phyloP scores from a whole-genome alignment of 2,797 vertebrate genomes.

The Ctenopoma multispine region DNA sequence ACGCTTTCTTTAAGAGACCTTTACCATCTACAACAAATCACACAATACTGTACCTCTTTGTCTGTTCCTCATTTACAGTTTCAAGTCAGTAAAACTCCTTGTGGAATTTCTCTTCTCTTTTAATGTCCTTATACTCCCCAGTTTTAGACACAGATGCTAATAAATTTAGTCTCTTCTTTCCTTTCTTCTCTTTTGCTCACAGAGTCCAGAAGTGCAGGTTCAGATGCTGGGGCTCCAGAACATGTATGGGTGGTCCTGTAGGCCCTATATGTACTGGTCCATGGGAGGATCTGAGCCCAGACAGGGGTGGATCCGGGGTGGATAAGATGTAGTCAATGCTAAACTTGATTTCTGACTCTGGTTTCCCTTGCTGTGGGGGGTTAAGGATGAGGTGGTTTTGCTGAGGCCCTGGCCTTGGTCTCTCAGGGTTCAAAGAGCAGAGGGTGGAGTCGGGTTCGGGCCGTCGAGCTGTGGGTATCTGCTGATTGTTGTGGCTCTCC shows the following conservation, averaged over 20 bases:
- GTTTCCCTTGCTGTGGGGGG: constrained; percentile 79
- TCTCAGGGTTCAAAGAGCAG: constrained; percentile 76
- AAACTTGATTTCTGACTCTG: constrained; percentile 94
- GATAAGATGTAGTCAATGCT: constrained; percentile 99
- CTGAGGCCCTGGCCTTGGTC: constrained; percentile 71
- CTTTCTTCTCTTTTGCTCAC: constrained; percentile 72
- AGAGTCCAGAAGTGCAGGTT: constrained; percentile 92
- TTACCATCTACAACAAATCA: constrained; percentile 23
- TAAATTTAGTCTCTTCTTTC: constrained; percentile 12
- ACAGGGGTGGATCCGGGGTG: constrained; percentile 87
- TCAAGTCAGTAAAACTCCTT: constrained; percentile 43
- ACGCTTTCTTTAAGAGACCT: constrained; percentile 7
- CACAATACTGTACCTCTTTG: constrained; percentile 50
- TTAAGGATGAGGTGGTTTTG: constrained; percentile 55
- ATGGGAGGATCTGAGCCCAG: constrained; percentile 83
- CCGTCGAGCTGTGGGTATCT: constrained; percentile 47
- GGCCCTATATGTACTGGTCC: constrained; percentile 65
- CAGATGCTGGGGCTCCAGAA: constrained; percentile 87
- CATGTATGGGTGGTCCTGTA: constrained; percentile 78
- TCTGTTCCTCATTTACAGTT: constrained; percentile 38
- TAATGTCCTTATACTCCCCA: constrained; percentile 45
- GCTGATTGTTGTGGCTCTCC: constrained; percentile 74
- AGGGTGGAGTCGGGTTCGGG: constrained; percentile 80
- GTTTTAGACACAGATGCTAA: constrained; percentile 18
- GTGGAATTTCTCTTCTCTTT: constrained; percentile 31